A percentile compares a stretch with the other conserved stretches of the same genome.
phyloP scores from a whole-genome alignment of 1,140 invertebrate species.

The Zaprionus capensis region DNA sequence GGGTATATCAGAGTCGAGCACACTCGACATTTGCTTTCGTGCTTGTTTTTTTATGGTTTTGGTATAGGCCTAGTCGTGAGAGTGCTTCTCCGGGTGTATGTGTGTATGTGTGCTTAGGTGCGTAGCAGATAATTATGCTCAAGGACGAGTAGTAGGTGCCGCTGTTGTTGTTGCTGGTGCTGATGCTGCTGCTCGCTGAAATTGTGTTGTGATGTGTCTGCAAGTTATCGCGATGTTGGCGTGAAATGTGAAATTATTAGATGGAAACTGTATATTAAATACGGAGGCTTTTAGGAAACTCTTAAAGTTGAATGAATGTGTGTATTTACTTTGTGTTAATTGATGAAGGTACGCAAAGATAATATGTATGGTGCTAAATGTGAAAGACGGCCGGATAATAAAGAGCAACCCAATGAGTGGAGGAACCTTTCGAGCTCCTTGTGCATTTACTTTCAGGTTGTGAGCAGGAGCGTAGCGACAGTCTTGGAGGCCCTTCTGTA shows the following conservation, averaged over 20 bases:
- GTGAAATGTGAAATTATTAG: conserved; percentile 21
- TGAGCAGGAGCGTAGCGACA: too few species aligned
- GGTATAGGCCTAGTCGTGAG: neutral
- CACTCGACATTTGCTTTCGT: neutral
- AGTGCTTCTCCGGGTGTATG: neutral
- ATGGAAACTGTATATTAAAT: neutral
- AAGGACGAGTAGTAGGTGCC: conserved; percentile 30
- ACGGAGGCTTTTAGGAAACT: neutral
- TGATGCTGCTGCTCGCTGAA: conserved; percentile 5
- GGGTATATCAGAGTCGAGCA: neutral
- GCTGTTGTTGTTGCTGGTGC: neutral
- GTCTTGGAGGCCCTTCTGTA: too few species aligned
- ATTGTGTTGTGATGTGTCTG: neutral
- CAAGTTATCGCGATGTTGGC: conserved; percentile 25
- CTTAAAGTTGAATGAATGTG: neutral
- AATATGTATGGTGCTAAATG: neutral
- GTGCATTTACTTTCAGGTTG: too few species aligned
- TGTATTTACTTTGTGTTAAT: neutral
- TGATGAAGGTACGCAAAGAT: neutral
- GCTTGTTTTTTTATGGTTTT: conserved; percentile 23
- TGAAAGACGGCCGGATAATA: neutral
- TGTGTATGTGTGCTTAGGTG: conserved; percentile 18
- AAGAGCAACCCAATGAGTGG: neutral
- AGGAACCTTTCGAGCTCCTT: too few species aligned
- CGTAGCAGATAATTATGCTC: conserved; percentile 49